These are phyloP conservation scores for Pitangus sulphuratus DNA, from an alignment of 2,797 vertebrate species.

Conservation along the genomic window DNA sequence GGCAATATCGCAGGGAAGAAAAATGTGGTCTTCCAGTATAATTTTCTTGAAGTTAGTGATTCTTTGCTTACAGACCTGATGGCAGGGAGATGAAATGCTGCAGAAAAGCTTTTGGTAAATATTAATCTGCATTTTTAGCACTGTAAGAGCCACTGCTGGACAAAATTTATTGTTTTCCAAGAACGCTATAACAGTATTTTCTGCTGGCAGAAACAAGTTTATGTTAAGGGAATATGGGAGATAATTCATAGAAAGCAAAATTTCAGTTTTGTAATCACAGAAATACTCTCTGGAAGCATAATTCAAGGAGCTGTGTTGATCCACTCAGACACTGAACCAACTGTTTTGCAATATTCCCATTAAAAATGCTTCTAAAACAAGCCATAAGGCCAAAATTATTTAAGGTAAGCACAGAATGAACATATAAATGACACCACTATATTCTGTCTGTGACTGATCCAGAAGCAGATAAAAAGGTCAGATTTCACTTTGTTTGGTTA, in stretches of 20 bases:
- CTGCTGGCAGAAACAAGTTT: neutral
- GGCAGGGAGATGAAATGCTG: neutral
- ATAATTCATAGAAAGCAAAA: slow-evolving; percentile 17
- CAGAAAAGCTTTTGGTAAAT: slow-evolving; percentile 18
- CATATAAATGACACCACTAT: neutral
- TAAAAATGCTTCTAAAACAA: slow-evolving; percentile 16
- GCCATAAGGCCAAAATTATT: neutral
- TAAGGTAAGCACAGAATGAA: neutral
- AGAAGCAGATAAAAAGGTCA: neutral
- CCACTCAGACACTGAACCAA: neutral
- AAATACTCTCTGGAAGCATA: neutral
- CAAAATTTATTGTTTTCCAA: slow-evolving; percentile 18
- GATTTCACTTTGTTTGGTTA: neutral
- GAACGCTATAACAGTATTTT: neutral
- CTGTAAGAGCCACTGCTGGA: neutral
- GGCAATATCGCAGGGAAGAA: neutral
- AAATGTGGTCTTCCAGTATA: neutral
- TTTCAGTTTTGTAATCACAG: neutral
- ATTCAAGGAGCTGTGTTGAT: slow-evolving; percentile 19
- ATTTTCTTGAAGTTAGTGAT: neutral
- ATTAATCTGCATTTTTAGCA: slow-evolving; percentile 16
- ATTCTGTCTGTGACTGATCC: neutral
- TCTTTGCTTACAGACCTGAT: neutral
- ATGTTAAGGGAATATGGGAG: neutral
- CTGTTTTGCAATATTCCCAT: neutral